Conservation (phyloP, 2,113 vertebrate species). For the Bathybates hornii region DNA sequence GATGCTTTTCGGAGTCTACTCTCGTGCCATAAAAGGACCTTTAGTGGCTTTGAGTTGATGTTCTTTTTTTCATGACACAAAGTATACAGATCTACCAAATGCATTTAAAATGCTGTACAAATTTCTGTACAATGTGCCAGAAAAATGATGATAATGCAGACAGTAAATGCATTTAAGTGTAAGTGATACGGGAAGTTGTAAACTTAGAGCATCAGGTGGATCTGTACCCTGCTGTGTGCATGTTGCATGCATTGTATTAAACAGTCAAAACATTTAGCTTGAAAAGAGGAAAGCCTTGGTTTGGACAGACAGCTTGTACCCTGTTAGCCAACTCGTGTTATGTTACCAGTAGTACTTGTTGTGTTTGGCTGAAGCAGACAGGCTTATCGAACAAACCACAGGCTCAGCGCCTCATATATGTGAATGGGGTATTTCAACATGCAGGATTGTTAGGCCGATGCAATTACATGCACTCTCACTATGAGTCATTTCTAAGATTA, state of each 20-base stretch:
- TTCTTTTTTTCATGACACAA: background rate
- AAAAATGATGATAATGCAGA: background rate
- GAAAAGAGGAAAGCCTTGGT: slow-evolving; percentile 24
- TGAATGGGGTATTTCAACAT: slow-evolving; percentile 42
- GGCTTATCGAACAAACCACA: slow-evolving; percentile 29
- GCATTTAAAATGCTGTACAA: background rate
- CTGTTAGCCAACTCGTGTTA: background rate
- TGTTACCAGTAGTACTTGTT: background rate
- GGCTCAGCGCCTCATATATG: slow-evolving; percentile 9
- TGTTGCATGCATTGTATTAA: slow-evolving; percentile 40
- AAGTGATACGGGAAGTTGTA: background rate
- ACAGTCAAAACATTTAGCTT: background rate
- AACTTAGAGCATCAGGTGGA: slow-evolving; percentile 29
- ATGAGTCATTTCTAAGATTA: background rate
- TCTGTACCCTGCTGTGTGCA: slow-evolving; percentile 40
- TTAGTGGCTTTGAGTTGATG: slow-evolving; percentile 2
- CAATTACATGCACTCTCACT: background rate
- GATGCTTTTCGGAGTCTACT: slow-evolving; percentile 8
- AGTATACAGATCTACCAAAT: slow-evolving; percentile 45
- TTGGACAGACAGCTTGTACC: slow-evolving; percentile 26
- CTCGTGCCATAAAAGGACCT: background rate
- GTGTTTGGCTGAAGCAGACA: background rate
- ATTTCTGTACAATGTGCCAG: background rate
- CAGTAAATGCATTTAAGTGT: background rate
- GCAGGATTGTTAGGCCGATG: background rate